phyloP scores from a whole-genome alignment of 2,113 vertebrate genomes.

The Tychaedon coryphoeus region DNA sequence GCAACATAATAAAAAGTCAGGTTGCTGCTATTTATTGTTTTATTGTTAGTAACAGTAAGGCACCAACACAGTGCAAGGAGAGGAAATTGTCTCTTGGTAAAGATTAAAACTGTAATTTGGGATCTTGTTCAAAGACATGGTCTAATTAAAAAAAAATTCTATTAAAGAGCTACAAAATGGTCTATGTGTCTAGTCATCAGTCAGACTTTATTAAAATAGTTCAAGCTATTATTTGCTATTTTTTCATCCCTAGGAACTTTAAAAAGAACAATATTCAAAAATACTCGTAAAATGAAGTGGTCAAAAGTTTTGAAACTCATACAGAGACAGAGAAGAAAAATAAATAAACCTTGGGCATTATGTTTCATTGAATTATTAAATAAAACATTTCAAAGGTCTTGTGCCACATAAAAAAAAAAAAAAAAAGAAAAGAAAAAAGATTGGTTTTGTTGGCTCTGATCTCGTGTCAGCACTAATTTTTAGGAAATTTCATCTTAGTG shows the following conservation, averaged over 20 bases:
- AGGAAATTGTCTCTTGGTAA: slow-evolving; percentile 44
- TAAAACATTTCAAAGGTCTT: not conserved
- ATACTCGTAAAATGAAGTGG: not conserved
- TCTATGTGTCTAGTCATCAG: not conserved
- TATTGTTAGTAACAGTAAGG: not conserved
- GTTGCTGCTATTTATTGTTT: not conserved
- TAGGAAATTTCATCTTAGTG: not conserved
- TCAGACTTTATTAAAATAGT: slow-evolving; percentile 43
- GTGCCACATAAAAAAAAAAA: too few species aligned
- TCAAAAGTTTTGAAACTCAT: not conserved
- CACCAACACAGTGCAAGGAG: not conserved
- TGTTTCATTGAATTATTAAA: not conserved
- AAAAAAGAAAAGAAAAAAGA: not conserved
- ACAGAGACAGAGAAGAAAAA: not conserved
- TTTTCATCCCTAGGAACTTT: not conserved
- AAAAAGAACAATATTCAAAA: not conserved
- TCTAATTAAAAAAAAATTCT: slow-evolving; percentile 29
- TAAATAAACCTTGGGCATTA: not conserved
- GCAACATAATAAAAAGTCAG: not conserved
- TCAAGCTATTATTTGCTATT: not conserved
- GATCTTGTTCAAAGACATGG: not conserved
- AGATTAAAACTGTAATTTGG: slow-evolving; percentile 53
- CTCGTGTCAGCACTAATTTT: not conserved
- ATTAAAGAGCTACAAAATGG: slow-evolving; percentile 1
- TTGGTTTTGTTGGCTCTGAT: not conserved